Base-by-base conservation (phyloP, 2,797 vertebrate species). In the Catostomus latipinnis region DNA sequence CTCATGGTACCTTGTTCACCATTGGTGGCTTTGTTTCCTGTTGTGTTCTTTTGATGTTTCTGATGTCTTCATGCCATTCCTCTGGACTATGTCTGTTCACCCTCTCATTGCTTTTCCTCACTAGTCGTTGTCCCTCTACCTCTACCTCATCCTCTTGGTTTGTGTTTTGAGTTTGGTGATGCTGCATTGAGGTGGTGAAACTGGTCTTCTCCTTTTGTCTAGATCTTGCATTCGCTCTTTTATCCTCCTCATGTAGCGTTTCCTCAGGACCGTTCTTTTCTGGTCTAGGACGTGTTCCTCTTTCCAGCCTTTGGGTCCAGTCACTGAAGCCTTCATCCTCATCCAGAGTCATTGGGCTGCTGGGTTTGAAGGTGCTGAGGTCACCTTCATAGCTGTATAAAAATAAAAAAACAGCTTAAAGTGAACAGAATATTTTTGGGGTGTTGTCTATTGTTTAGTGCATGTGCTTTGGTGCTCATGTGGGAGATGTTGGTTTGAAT, bases 261-360 rank as follows among this genome's bases (percentile, higher is more conserved):
- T 80, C 12, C 6, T 78, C 71, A 18, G 71, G 80, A 49, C 63
- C 53, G 13, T 88, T 91, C 80, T 91, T 85, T 34, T 88, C 86
- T 43, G 88, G 92, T 5, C 88, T 92, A 78, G 82, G 90, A 84
- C 90, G 94, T 63, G 87, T 93, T 81, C 79, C 89, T 70, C 84
- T 93, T 86, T 96, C 95, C 0, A 94, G 50, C 63, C 93, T 96
- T 83, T 96, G 97, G 22, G 96, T 95, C 97, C 97, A 97, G 88
- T 98, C 97, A 0, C 96, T 93, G 86, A 99, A 98, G 6, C 97
- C 97, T 80, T 99, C 97, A 0, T 99, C 96, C 74, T 98, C 97
- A 8, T 98, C 97, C 85, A 94, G 85, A 52, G 94, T 92, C 0
- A 88, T 91, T 1, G 88, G 87, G 74, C 89, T 85, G 0, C 87